Evolutionary conservation across 2,113 vertebrate genomes (phyloP), one percentile per base, ranked within the genome.

Genomic region (Myocastor coypus): DNA sequence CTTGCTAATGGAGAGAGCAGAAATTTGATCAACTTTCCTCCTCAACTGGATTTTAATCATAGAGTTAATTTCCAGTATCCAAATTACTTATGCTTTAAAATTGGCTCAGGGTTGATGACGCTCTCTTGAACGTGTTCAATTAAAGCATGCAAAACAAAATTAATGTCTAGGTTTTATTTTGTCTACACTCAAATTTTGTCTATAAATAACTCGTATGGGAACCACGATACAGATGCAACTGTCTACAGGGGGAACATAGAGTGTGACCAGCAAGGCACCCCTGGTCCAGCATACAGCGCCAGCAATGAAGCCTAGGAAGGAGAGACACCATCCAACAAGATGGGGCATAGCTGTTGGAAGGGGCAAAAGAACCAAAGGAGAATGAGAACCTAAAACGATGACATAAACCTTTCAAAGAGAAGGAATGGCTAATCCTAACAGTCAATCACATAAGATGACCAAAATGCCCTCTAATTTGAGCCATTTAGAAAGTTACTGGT

Each of bases 61-160:
- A 17, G 34, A 93, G 75, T 71, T 64, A n/a, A 91, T 92, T 83
- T 86, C 57, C 69, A 89, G 50, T 86, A 88, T 73, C 17, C 69
- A 93, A 84, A 82, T 92, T 85, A 92, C 52, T 75, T 81, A 88
- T 0, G 64, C 37, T 66, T 75, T 89, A 85, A 85, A 82, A 83
- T 12, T 50, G 42, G 26, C 30, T 85, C 28, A 50, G 7, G 34
- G 13, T 59, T 81, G 57, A 83, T 87, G 84, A 22, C 12, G 57
- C 78, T 50, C 59, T 71, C 63, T 28, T 24, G 28, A 85, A 55
- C 28, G 80, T 50, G 37, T 94, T 96, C 90, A 92, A 78, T 77
- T 78, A 81, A 86, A 86, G 50, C 28, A 71, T n/a, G 82, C 24
- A 85, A 86, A 66, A 83, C 69, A 83, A 94, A 92, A 94, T 57